These are phyloP conservation scores for Pipistrellus pygmaeus DNA, from an alignment of 2,797 vertebrate genomes.

Conservation along the genomic window DNA sequence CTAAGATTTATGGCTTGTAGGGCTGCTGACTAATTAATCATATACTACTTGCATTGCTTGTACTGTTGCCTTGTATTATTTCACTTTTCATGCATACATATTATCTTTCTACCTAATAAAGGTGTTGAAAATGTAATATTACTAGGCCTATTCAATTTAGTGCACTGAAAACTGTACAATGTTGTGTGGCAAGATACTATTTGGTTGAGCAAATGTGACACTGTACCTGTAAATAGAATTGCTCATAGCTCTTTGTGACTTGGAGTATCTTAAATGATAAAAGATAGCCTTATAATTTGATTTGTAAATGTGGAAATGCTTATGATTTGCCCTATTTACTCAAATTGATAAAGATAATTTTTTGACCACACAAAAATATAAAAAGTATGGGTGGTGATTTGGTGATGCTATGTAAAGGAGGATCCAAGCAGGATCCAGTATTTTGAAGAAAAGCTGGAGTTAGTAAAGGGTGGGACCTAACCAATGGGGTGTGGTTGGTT, in stretches of 20 bases:
- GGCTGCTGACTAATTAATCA: conserved; percentile 59
- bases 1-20: conserved; percentile 12
- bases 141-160: background rate
- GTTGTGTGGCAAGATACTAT: background rate
- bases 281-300: background rate
- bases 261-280: background rate
- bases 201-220: background rate
- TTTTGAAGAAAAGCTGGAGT: conserved; percentile 3
- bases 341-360: background rate
- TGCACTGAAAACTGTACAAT: background rate
- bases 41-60: background rate
- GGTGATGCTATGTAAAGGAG: background rate
- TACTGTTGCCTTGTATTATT: conserved; percentile 40
- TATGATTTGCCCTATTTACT: background rate
- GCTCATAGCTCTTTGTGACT: background rate
- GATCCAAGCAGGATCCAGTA: background rate
- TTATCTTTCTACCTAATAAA: conserved; percentile 54
- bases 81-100: conserved; percentile 33
- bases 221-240: background rate
- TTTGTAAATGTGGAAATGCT: conserved; percentile 9
- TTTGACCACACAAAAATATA: background rate
- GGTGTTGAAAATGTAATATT: conserved; percentile 63
- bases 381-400: background rate
- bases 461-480: background rate
- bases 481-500: background rate